Evolutionary conservation across 2,113 vertebrate species (phyloP), one percentile per base, ranked within the genome.

Genomic region (Phrynocephalus versicolor): DNA sequence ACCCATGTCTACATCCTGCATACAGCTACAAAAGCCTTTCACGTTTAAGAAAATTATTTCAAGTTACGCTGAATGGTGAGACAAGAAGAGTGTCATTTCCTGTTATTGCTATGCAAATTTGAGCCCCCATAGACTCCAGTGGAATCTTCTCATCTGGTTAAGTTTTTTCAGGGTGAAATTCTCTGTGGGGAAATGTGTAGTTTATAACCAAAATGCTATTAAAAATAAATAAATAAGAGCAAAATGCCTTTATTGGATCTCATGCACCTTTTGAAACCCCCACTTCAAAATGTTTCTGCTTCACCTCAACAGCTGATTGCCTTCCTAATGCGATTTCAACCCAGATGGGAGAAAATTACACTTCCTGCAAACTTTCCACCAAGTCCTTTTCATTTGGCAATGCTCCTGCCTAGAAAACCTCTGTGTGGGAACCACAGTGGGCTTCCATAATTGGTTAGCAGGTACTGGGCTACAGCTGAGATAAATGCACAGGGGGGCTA

Each of bases 311-410:
- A 87, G 85, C 76, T 92, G 92, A 95, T 94, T 94, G 93, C 93
- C 94, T 88, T 88, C 89, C 82, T 96, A 95, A 96, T 93, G 90
- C 65, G 85, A 90, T 95, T 95, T 95, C 94, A 94, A 95, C 91
- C 76, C 88, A 91, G 92, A 94, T 92, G 82, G 85, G 91, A 93
- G 92, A 89, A 95, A 96, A 96, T 92, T 95, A 93, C 88, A 89
- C 92, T 94, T 93, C 92, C 87, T 23, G 2, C 87, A 90, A 94
- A 91, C 89, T 94, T 89, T 85, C 0, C 0, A 89, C 87, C 89
- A 89, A 94, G 92, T 94, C 78, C 69, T 94, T n/a, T 95, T 95
- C 91, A 95, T 91, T 87, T 76, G 81, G 88, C 33, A 88, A 88
- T 91, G 45, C 83, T 91, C 69, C 85, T 92, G 81, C 91, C 85